Evolutionary conservation across 2,888 invertebrate genomes (phyloP), one percentile per base, ranked within the genome.

Genomic region (Eupithecia tripunctaria): DNA sequence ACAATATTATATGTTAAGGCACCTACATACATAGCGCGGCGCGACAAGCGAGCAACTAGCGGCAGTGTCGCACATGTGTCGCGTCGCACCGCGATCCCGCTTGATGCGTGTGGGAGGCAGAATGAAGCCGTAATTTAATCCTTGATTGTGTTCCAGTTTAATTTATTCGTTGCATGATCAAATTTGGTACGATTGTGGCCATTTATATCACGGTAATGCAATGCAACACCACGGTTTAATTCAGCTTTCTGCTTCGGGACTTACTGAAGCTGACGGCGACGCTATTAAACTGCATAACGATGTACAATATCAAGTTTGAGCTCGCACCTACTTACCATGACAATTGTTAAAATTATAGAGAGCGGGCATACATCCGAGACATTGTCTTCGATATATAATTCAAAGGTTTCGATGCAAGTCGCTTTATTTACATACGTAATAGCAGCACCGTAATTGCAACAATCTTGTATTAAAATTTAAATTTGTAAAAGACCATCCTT

Each of bases 101-200:
- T 71, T 70, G 63, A 51, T 72, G 67, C 69, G 92, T 84, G 94
- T 94, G 93, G 94, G 94, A 89, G 88, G 90, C 82, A 90, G 89
- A 92, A 92, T 93, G 90, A 89, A 91, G 85, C 92, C 87, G 91
- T 94, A 91, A 94, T 94, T 94, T 92, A 92, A 91, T 90, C 93
- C 93, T 88, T 93, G 92, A 93, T 94, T 94, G 93, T 94, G 90
- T 93, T 89, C 88, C 86, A 88, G 91, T 92, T 91, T 91, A 93
- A 93, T 92, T 93, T 94, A 93, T 93, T 92, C 89, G 89, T 89
- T 80, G 86, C 89, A 90, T 91, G 90, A 91, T 93, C 92, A 92
- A 93, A 93, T 93, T 94, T 91, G 92, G 92, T 88, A 86, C 88
- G 89, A 89, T 89, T 90, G 89, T 89, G 86, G 88, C 87, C 91